These are phyloP conservation scores for Oegoconia quadripuncta DNA, from an alignment of 2,888 invertebrate genomes.

Conservation along the genomic window DNA sequence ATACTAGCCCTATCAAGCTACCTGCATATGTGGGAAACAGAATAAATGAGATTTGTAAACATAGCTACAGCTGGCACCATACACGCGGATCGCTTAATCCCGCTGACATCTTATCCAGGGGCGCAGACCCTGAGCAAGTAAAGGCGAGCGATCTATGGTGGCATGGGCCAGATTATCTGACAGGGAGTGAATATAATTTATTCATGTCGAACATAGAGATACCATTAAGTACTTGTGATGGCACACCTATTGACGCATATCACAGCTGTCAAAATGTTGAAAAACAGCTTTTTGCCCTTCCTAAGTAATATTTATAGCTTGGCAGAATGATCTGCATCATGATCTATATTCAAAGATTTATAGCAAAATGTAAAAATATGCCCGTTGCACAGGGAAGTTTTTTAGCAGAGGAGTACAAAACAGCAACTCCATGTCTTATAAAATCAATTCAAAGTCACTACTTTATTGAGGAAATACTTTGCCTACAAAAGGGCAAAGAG, in stretches of 20 bases:
- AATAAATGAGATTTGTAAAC: neutral
- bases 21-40: slow-evolving; percentile 13
- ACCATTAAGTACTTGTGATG: neutral
- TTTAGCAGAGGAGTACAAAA: too few relatives aligned
- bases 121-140: neutral
- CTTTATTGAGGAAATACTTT: neutral
- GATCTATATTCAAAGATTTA: too few relatives aligned
- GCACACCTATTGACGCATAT: neutral
- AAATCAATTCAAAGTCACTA: too few relatives aligned
- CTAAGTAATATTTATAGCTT: neutral
- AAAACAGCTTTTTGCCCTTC: neutral
- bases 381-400: neutral
- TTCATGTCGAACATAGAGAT: neutral
- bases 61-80: neutral
- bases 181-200: neutral
- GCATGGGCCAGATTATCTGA: neutral
- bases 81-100: neutral
- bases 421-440: too few relatives aligned
- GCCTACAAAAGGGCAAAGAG: neutral
- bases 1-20: slow-evolving; percentile 5
- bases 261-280: neutral
- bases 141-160: neutral
- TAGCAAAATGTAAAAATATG: too few relatives aligned
- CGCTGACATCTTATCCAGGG: neutral
- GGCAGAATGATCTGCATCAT: neutral